These are phyloP conservation scores for Aradophagus sp. DNA, from an alignment of 1,140 invertebrate species.

Conservation along the genomic window DNA sequence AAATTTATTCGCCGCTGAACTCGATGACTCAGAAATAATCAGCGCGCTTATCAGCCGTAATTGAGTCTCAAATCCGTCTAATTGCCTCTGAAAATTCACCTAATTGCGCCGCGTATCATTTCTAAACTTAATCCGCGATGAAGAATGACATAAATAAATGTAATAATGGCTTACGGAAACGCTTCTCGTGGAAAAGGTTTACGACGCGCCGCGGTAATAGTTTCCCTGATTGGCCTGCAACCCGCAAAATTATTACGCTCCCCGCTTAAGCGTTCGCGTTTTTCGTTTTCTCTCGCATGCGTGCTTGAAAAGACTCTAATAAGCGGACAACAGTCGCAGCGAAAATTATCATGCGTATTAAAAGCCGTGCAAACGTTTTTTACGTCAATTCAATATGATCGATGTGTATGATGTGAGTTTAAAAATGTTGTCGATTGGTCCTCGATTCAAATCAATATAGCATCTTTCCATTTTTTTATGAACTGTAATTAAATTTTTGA, in stretches of 20 bases:
- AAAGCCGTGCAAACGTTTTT: too few species aligned
- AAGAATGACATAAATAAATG: constrained; percentile 45
- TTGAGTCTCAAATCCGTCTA: constrained; percentile 21
- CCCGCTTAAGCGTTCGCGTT: constrained; percentile 18
- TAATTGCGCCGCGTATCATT: constrained; percentile 25
- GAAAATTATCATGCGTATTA: constrained; percentile 7
- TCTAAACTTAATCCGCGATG: constrained; percentile 33
- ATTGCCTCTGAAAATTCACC: constrained; percentile 23
- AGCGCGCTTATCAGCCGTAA: constrained; percentile 1
- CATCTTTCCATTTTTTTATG: too few species aligned
- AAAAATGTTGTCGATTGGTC: too few species aligned
- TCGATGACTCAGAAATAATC: constrained; percentile 23
- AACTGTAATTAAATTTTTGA: too few species aligned
- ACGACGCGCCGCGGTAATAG: constrained; percentile 49
- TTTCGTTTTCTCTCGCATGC: constrained; percentile 39
- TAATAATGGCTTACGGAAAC: constrained; percentile 48
- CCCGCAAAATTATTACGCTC: constrained; percentile 51
- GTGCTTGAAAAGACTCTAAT: constrained; percentile 21
- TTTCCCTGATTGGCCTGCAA: constrained; percentile 51
- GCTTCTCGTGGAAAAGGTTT: constrained; percentile 40
- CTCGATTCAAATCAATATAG: too few species aligned
- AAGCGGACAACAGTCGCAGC: constrained; percentile 7
- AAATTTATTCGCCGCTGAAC: constrained; percentile 29
- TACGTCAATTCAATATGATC: too few species aligned
- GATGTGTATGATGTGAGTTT: too few species aligned